phyloP scores from a whole-genome alignment of 2,113 vertebrate genomes.

The Zapornia atra region DNA sequence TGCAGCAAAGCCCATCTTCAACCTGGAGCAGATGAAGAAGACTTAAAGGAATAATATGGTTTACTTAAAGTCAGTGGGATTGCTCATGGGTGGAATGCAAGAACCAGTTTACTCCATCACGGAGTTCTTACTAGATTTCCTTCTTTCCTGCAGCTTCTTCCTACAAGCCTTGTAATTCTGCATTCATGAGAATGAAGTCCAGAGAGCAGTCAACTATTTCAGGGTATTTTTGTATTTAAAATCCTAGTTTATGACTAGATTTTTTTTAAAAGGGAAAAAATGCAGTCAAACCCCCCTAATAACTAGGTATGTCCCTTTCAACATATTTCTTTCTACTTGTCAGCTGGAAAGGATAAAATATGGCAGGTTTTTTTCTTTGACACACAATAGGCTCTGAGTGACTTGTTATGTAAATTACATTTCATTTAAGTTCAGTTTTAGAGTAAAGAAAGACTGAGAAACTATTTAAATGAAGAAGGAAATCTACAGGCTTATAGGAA shows the following conservation, averaged over 20 bases:
- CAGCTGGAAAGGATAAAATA: conserved; percentile 34
- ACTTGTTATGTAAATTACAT: conserved; percentile 43
- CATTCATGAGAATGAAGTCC: neutral
- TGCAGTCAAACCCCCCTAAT: neutral
- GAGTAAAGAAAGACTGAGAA: conserved; percentile 29
- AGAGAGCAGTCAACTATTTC: neutral
- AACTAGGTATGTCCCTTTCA: neutral
- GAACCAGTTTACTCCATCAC: neutral
- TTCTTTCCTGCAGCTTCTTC: neutral
- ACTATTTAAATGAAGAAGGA: neutral
- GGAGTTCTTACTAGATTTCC: neutral
- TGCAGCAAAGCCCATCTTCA: neutral
- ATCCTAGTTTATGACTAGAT: neutral
- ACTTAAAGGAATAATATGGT: neutral
- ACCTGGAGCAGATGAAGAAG: neutral
- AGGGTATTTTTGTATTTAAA: neutral
- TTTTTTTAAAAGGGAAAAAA: neutral
- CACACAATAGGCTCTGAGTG: conserved; percentile 14
- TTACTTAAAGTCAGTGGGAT: neutral
- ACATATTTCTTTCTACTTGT: conserved; percentile 1
- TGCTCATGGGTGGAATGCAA: neutral
- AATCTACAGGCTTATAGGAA: conserved; percentile 5
- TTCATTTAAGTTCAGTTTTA: neutral
- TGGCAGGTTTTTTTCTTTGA: neutral
- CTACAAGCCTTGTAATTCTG: neutral